phyloP scores from a whole-genome alignment of 2,113 vertebrate genomes.

The Vombatus ursinus region DNA sequence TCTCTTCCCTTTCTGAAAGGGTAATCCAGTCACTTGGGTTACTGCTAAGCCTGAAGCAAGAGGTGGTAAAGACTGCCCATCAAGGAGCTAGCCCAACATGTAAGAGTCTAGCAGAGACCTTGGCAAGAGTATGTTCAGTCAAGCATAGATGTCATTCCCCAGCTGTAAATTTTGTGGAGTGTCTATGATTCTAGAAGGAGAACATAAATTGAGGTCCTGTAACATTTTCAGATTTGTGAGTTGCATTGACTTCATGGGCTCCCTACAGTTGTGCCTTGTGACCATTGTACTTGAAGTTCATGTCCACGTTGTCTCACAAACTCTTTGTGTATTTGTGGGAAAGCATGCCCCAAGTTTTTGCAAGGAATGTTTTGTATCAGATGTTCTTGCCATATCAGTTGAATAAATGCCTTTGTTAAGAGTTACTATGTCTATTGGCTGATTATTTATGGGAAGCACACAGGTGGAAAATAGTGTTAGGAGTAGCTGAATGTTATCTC shows the following conservation, averaged over 20 bases:
- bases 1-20: not conserved
- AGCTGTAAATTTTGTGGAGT: not conserved
- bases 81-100: not conserved
- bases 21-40: not conserved
- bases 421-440: not conserved
- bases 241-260: not conserved
- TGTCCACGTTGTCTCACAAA: not conserved
- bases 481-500: not conserved
- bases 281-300: not conserved
- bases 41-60: not conserved
- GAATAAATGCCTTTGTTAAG: not conserved
- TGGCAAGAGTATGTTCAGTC: not conserved
- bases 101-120: not conserved
- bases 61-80: not conserved
- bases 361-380: not conserved
- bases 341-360: not conserved
- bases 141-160: not conserved
- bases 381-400: not conserved
- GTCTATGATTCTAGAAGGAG: not conserved
- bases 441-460: not conserved
- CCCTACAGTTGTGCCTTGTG: not conserved
- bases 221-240: not conserved
- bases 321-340: not conserved
- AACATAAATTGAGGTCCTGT: not conserved
- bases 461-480: not conserved